A percentile compares a stretch with the other conserved stretches of the same genome.
phyloP scores from a whole-genome alignment of 2,797 vertebrate species.

The Petrocephalus sullivani region DNA sequence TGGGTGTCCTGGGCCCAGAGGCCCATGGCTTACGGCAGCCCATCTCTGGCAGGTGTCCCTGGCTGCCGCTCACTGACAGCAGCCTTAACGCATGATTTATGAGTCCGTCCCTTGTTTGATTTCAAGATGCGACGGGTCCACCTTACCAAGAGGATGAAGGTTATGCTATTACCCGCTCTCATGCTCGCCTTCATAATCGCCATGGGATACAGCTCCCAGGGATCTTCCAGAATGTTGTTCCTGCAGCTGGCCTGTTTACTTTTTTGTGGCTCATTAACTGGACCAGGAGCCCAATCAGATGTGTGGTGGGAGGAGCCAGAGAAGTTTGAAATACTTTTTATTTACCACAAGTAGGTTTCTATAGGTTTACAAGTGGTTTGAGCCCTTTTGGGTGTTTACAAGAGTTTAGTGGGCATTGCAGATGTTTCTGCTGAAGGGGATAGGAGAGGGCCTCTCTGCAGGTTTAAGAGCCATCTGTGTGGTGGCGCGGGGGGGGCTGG shows the following conservation, averaged over 20 bases:
- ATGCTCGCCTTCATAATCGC: background rate
- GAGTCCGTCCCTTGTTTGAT: background rate
- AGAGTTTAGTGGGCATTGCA: background rate
- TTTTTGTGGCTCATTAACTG: background rate
- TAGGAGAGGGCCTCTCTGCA: background rate
- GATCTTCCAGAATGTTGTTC: background rate
- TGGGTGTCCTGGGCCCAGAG: background rate
- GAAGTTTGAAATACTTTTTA: background rate
- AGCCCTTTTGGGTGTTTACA: background rate
- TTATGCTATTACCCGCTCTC: background rate
- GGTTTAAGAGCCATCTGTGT: constrained; percentile 8
- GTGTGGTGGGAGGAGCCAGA: background rate
- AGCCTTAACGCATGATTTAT: background rate
- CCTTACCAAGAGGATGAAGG: background rate
- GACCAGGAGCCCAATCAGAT: background rate
- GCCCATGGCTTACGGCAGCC: background rate
- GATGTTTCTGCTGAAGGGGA: background rate
- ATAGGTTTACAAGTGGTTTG: background rate
- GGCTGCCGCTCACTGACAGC: background rate
- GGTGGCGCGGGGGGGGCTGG: background rate
- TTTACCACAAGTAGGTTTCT: background rate
- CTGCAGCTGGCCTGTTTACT: background rate
- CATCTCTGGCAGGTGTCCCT: background rate
- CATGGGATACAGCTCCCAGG: background rate
- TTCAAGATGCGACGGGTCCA: background rate